These are phyloP conservation scores for Limnephilus auricula DNA, from an alignment of 2,888 invertebrate species.

Conservation along the genomic window DNA sequence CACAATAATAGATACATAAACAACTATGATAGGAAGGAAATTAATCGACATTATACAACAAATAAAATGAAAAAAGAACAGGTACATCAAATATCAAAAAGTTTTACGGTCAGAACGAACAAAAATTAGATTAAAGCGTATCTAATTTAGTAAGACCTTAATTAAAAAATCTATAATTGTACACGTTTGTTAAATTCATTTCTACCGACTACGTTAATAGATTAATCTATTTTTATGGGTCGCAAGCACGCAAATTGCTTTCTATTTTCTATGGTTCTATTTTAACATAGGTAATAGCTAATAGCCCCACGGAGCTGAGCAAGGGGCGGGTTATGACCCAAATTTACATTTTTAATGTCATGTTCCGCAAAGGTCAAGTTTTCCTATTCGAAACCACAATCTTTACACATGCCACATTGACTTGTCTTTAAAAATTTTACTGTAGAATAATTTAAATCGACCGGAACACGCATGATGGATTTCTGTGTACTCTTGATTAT, in stretches of 20 bases:
- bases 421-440: not conserved
- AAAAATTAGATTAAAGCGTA: not conserved
- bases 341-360: conserved; percentile 20
- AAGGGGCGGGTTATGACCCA: not conserved
- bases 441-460: not conserved
- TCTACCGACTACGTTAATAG: not conserved
- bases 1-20: too few relatives aligned
- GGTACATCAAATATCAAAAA: too few relatives aligned
- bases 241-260: conserved; percentile 48
- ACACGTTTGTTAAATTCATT: not conserved
- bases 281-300: not conserved
- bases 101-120: too few relatives aligned
- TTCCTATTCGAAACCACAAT: not conserved
- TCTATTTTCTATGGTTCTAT: conserved; percentile 12
- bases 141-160: not conserved
- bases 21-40: too few relatives aligned
- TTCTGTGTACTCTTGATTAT: not conserved
- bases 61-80: too few relatives aligned
- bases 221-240: conserved; percentile 39
- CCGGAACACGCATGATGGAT: not conserved
- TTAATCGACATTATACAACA: too few relatives aligned
- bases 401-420: not conserved
- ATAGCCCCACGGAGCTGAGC: not conserved
- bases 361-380: not conserved
- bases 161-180: conserved; percentile 11